phyloP scores from a whole-genome alignment of 2,113 vertebrate species.

The Noturus placidus region DNA sequence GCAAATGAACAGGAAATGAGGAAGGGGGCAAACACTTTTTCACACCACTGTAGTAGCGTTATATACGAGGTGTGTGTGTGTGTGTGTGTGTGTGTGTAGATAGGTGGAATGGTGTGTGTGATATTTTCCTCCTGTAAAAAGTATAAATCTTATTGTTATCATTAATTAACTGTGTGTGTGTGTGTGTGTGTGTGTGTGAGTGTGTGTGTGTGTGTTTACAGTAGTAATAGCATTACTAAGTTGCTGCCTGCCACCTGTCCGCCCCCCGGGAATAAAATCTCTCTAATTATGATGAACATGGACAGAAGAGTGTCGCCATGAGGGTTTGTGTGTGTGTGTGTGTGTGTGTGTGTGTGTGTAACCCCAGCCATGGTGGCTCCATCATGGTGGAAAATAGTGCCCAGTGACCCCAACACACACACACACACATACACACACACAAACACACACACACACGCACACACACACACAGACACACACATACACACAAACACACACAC shows the following conservation, averaged over 20 bases:
- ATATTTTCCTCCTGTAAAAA: neutral
- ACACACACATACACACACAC: neutral
- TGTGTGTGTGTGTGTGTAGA: too few relatives aligned
- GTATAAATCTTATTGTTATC: neutral
- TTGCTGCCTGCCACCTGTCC: constrained; percentile 10
- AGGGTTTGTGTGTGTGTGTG: neutral
- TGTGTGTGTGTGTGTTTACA: constrained; percentile 5
- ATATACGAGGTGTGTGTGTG: neutral
- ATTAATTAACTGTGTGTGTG: neutral
- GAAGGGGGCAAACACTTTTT: too few relatives aligned
- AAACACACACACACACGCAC: neutral
- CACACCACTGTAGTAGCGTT: too few relatives aligned
- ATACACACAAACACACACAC: neutral
- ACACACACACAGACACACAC: neutral
- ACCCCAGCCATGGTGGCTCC: constrained; percentile 12
- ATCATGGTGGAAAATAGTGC: neutral
- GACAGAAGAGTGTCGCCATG: constrained; percentile 6
- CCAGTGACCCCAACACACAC: neutral
- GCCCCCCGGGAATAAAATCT: neutral
- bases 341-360: neutral
- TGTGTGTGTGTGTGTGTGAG: constrained; percentile 22
- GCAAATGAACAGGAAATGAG: too few relatives aligned
- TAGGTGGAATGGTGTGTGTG: neutral
- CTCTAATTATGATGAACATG: constrained; percentile 16
- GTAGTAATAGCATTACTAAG: constrained; percentile 6